phyloP scores from a whole-genome alignment of 1,140 invertebrate species.

The Drosophila oshimai region DNA sequence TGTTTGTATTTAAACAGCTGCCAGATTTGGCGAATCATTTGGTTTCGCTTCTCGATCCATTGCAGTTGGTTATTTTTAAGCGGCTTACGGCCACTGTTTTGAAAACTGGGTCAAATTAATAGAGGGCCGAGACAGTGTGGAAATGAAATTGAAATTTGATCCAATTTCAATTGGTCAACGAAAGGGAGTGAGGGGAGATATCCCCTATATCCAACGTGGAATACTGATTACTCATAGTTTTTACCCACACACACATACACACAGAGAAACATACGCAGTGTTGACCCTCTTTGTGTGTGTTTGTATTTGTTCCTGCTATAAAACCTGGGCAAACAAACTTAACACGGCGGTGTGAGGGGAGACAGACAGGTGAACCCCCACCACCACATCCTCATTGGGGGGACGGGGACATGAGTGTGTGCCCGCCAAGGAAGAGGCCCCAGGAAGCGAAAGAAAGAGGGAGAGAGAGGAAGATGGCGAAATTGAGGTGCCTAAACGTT shows the following conservation, averaged over 20 bases:
- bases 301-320: conserved; percentile 69
- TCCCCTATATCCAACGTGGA: neutral
- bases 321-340: conserved; percentile 65
- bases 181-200: neutral
- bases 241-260: conserved; percentile 5
- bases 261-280: conserved; percentile 31
- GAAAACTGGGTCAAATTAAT: conserved; percentile 67
- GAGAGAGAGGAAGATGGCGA: neutral
- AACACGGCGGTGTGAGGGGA: neutral
- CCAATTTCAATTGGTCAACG: conserved; percentile 47
- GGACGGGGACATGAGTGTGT: neutral
- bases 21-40: conserved; percentile 45
- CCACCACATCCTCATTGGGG: neutral
- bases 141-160: conserved; percentile 69
- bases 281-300: conserved; percentile 41
- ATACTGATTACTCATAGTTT: conserved; percentile 25
- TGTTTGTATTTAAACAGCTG: conserved; percentile 39
- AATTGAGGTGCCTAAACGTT: conserved; percentile 51
- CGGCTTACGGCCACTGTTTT: conserved; percentile 53
- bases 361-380: conserved; percentile 13
- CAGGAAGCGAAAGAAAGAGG: conserved; percentile 23
- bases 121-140: conserved; percentile 45
- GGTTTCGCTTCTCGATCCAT: conserved; percentile 21
- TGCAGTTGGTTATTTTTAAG: conserved; percentile 50
- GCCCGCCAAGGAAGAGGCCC: conserved; percentile 15